phyloP scores from a whole-genome alignment of 2,113 vertebrate species.

The Anoura caudifer region DNA sequence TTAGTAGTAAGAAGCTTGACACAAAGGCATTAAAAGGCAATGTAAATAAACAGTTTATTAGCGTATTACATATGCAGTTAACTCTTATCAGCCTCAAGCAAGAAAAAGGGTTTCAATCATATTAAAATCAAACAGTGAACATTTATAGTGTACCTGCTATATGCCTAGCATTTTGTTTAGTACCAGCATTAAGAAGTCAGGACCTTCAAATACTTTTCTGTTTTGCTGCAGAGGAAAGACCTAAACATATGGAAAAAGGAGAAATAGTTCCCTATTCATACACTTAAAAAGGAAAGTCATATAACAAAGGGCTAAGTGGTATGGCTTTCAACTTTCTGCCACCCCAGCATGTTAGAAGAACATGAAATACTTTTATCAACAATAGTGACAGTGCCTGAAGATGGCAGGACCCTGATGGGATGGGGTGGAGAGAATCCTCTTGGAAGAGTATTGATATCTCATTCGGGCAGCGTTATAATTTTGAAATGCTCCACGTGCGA shows the following conservation, averaged over 20 bases:
- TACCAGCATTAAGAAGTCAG: not conserved
- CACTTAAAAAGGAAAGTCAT: not conserved
- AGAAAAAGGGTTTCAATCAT: not conserved
- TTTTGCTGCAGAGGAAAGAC: not conserved
- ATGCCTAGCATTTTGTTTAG: not conserved
- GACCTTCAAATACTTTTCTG: not conserved
- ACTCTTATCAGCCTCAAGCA: not conserved
- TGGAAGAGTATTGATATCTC: not conserved
- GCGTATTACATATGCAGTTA: not conserved
- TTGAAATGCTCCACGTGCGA: not conserved
- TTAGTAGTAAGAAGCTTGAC: slow-evolving; percentile 23
- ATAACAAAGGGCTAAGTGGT: not conserved
- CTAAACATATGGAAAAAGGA: not conserved
- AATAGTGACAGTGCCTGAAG: not conserved
- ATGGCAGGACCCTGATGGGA: not conserved
- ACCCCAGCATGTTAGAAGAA: not conserved
- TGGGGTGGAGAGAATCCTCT: not conserved
- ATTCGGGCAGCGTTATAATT: accelerated
- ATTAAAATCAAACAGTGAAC: not conserved
- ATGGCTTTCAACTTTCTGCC: not conserved
- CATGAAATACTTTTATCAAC: not conserved
- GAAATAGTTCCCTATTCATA: not conserved
- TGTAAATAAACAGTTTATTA: not conserved
- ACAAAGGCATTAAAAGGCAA: slow-evolving; percentile 32
- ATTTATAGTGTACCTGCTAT: not conserved